These are phyloP conservation scores for Pseudoatta argentina DNA, from an alignment of 1,140 invertebrate genomes.

Conservation along the genomic window DNA sequence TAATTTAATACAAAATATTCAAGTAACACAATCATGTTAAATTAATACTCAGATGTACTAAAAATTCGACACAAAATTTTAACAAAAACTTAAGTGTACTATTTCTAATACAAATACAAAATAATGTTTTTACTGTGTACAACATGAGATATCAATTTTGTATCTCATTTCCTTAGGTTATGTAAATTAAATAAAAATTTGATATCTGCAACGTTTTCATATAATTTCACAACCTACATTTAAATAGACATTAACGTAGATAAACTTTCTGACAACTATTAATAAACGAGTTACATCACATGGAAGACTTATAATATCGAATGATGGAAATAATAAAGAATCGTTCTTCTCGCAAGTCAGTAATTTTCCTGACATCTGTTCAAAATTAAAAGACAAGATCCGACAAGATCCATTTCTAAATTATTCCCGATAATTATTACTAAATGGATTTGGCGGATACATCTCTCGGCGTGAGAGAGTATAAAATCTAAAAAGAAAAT, in stretches of 20 bases:
- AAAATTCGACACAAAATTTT: too few relatives aligned
- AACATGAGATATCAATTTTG: neutral
- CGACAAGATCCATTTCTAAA: neutral
- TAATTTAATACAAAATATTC: too few relatives aligned
- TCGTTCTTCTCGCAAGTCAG: neutral
- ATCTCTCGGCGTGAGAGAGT: neutral
- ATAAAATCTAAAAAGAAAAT: neutral
- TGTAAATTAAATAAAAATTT: neutral
- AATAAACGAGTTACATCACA: neutral
- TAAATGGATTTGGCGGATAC: neutral
- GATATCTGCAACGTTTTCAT: neutral
- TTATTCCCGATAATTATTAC: constrained; percentile 5
- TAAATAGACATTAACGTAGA: neutral
- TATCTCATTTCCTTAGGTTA: neutral
- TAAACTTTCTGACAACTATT: neutral
- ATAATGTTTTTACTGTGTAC: too few relatives aligned
- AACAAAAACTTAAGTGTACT: too few relatives aligned
- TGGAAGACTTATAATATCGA: neutral
- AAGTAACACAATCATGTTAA: too few relatives aligned
- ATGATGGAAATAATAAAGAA: neutral
- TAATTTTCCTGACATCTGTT: neutral
- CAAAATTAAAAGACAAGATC: neutral
- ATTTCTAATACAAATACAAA: too few relatives aligned
- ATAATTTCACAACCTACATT: neutral
- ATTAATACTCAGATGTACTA: too few relatives aligned